phyloP scores from a whole-genome alignment of 1,140 invertebrate genomes.

The Pantala flavescens region DNA sequence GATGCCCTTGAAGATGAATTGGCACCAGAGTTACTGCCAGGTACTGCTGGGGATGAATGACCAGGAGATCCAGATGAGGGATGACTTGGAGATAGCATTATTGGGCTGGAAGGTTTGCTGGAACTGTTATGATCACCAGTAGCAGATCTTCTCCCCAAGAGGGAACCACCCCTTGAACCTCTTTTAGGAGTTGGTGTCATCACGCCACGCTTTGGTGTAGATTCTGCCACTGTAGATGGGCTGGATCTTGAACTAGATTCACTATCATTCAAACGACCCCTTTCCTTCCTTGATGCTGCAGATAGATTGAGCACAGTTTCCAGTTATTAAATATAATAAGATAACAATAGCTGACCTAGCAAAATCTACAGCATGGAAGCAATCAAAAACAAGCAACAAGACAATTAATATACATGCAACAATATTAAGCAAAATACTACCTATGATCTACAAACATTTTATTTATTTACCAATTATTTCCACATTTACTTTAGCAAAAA shows the following conservation, averaged over 20 bases:
- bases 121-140: neutral
- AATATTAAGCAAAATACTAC: too few species aligned
- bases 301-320: too few species aligned
- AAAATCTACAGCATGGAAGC: too few species aligned
- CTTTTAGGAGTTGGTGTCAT: neutral
- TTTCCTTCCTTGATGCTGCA: neutral
- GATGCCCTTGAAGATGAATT: neutral
- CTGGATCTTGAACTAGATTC: conserved; percentile 1
- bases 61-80: neutral
- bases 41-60: neutral
- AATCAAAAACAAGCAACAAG: too few species aligned
- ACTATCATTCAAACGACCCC: neutral
- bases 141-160: neutral
- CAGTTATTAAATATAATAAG: too few species aligned
- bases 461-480: too few species aligned
- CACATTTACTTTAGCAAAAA: too few species aligned
- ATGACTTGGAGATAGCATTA: neutral
- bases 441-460: too few species aligned
- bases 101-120: neutral
- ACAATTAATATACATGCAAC: too few species aligned
- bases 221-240: neutral
- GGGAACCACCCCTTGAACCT: neutral
- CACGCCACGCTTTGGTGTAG: neutral
- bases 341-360: too few species aligned
- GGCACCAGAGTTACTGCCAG: neutral